Evolutionary conservation across 2,113 vertebrate genomes (phyloP).

Genomic region (Oceanodroma tethys): DNA sequence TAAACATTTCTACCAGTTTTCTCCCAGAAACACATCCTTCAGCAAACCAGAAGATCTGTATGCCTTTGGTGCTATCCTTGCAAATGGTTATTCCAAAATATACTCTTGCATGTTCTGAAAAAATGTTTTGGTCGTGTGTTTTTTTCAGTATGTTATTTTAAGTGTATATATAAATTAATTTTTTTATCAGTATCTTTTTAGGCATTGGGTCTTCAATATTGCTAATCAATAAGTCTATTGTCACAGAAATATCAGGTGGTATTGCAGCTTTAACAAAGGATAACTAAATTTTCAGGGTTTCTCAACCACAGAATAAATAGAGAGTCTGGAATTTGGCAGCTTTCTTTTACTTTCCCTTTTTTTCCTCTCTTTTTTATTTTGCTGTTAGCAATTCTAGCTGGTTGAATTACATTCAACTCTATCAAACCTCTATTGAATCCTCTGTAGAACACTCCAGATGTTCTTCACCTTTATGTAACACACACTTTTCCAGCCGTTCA

Average conservation of each 20-base stretch:
- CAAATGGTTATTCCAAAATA: background rate
- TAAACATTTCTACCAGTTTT: background rate
- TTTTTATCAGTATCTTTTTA: background rate
- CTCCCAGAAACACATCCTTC: background rate
- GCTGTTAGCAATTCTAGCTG: conserved; percentile 3
- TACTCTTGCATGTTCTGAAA: background rate
- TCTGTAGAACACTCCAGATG: background rate
- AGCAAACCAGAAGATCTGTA: background rate
- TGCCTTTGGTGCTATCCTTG: background rate
- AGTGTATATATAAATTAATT: background rate
- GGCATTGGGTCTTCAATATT: background rate
- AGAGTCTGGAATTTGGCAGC: background rate
- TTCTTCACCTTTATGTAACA: background rate
- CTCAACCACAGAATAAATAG: conserved; percentile 8
- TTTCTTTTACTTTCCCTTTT: background rate
- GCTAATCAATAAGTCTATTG: background rate
- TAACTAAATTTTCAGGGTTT: conserved; percentile 46
- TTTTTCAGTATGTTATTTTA: background rate
- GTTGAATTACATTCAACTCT: conserved; percentile 11
- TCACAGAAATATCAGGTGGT: conserved; percentile 7
- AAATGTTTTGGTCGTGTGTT: background rate
- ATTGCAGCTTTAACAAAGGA: conserved; percentile 39
- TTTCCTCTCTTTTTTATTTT: background rate
- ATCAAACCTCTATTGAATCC: background rate
- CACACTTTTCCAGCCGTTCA: background rate